Percentiles rank a stretch among this genome's conserved stretches.
Evolutionary conservation across 2,113 vertebrate species (phyloP).

Genomic region (Boleophthalmus pectinirostris): DNA sequence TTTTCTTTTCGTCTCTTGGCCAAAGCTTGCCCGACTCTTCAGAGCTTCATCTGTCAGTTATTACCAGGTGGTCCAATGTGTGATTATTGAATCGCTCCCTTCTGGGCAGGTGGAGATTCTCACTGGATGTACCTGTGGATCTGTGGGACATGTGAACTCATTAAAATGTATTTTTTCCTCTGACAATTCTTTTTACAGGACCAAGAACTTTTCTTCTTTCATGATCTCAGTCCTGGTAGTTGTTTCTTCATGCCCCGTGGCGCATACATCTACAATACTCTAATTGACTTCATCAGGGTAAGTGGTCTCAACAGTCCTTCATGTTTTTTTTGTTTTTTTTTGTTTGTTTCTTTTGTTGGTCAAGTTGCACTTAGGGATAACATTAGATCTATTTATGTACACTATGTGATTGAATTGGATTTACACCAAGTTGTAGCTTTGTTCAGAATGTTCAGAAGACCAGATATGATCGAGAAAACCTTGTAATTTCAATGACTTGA

Average conservation of each 20-base stretch:
- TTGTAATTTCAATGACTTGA: background rate
- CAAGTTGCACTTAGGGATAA: background rate
- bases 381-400: no score
- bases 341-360: no score
- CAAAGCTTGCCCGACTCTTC: background rate
- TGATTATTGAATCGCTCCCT: slow-evolving; percentile 34
- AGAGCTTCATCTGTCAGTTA: background rate
- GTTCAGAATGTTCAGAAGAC: slow-evolving; percentile 2
- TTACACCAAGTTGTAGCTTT: background rate
- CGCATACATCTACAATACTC: slow-evolving; percentile 88
- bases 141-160: slow-evolving; percentile 21
- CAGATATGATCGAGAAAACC: slow-evolving; percentile 4
- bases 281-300: slow-evolving; percentile 90
- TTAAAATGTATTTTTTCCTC: slow-evolving; percentile 4
- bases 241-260: slow-evolving; percentile 96
- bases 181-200: slow-evolving; percentile 76
- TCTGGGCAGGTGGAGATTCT: slow-evolving; percentile 26
- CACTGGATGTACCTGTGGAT: slow-evolving; percentile 23
- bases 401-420: background rate
- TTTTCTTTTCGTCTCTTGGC: background rate
- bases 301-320: slow-evolving; percentile 26
- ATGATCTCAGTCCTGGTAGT: slow-evolving; percentile 94
- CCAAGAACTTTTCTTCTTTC: slow-evolving; percentile 98
- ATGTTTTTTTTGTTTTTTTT: no score
- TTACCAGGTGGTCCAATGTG: slow-evolving; percentile 25